Evolutionary conservation across 2,888 invertebrate genomes (phyloP).

Genomic region (Tanypteryx hageni): DNA sequence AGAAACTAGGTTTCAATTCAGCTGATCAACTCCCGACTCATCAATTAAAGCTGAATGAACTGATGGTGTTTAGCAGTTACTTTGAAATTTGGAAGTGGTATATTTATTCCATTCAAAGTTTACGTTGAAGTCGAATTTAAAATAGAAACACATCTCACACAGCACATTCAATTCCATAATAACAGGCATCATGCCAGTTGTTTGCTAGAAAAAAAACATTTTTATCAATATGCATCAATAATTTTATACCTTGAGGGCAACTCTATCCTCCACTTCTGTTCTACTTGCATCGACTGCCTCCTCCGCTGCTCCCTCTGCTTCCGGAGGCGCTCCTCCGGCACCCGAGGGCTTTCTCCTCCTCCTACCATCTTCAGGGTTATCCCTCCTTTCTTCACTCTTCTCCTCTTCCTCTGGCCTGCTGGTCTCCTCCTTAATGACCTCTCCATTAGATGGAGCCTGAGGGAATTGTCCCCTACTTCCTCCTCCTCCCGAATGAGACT

Average conservation of each 20-base stretch:
- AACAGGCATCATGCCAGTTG: not conserved
- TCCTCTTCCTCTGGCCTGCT: conserved; percentile 71
- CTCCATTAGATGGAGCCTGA: conserved; percentile 23
- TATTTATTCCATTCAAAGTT: not conserved
- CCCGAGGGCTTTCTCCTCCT: conserved; percentile 67
- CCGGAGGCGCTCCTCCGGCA: conserved; percentile 76
- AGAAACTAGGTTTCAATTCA: no score
- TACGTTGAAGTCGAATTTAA: not conserved
- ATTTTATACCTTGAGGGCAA: conserved; percentile 67
- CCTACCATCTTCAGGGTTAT: conserved; percentile 69
- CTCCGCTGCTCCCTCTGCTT: conserved; percentile 79
- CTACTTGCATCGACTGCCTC: conserved; percentile 75
- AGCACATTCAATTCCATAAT: not conserved
- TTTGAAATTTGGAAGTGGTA: no score
- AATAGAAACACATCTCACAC: not conserved
- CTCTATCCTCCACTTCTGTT: conserved; percentile 68
- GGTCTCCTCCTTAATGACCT: conserved; percentile 65
- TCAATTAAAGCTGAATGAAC: no score
- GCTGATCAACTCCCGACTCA: no score
- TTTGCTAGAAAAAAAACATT: not conserved
- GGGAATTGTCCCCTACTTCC: not conserved
- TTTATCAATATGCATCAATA: not conserved
- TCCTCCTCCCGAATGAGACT: not conserved
- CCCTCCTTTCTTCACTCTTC: conserved; percentile 73
- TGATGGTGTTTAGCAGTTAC: no score